phyloP scores from a whole-genome alignment of 1,140 invertebrate species.

The Hyles euphorbiae region DNA sequence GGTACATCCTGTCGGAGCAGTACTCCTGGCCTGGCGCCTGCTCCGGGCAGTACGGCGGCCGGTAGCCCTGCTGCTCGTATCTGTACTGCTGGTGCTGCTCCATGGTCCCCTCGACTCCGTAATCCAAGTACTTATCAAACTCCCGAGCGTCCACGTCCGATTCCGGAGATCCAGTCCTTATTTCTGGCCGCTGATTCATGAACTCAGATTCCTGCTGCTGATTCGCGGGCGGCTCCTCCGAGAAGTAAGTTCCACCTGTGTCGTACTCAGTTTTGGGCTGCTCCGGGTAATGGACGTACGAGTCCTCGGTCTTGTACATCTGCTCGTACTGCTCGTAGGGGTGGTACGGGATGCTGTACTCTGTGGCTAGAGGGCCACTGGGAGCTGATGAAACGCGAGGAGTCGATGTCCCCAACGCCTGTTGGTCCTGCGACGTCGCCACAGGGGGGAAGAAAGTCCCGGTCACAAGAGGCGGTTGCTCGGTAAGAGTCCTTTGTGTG shows the following conservation, averaged over 20 bases:
- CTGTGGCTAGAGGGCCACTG: conserved; percentile 48
- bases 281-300: conserved; percentile 72
- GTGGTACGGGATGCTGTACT: conserved; percentile 67
- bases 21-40: conserved; percentile 70
- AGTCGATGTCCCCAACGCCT: conserved; percentile 72
- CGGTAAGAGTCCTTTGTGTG: conserved; percentile 85
- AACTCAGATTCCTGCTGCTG: conserved; percentile 44
- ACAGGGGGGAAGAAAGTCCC: conserved; percentile 91
- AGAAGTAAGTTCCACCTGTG: conserved; percentile 65
- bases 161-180: conserved; percentile 67
- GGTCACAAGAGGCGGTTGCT: conserved; percentile 85
- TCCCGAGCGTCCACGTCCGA: conserved; percentile 78
- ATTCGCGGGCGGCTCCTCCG: conserved; percentile 62
- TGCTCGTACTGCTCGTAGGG: conserved; percentile 69
- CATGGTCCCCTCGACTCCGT: conserved; percentile 61
- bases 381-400: conserved; percentile 65
- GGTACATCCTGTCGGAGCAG: conserved; percentile 70
- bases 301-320: conserved; percentile 72
- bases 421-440: conserved; percentile 85
- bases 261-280: conserved; percentile 73
- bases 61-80: conserved; percentile 60
- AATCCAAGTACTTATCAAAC: conserved; percentile 82
- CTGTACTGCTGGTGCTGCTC: conserved; percentile 61
- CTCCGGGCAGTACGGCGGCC: conserved; percentile 50
- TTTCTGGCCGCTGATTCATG: conserved; percentile 55